A percentile compares a stretch with the other conserved stretches of the same genome.
Conservation (phyloP, 1,140 invertebrate genomes). For the Linepithema humile region DNA sequence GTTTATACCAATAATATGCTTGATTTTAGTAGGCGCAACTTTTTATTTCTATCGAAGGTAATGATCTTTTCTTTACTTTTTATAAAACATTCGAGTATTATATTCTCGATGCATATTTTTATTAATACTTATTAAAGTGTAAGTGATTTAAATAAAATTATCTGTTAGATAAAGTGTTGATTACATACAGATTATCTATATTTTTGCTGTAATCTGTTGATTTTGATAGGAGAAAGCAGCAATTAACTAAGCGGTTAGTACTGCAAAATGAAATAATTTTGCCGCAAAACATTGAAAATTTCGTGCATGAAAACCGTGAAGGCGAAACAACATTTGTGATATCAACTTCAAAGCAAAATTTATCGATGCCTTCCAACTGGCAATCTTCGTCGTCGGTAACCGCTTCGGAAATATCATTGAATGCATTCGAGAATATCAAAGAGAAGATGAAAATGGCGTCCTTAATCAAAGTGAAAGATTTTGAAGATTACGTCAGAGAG, state of each 20-base stretch:
- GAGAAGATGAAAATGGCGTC: constrained; percentile 10
- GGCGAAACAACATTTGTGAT: neutral
- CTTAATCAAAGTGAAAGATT: constrained; percentile 67
- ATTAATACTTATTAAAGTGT: neutral
- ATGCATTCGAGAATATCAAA: neutral
- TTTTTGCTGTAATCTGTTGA: neutral
- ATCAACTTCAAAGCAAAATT: neutral
- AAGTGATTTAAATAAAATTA: neutral
- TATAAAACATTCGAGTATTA: too few species aligned
- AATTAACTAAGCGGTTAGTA: neutral
- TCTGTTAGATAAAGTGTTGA: neutral
- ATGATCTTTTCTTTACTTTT: neutral
- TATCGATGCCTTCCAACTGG: neutral
- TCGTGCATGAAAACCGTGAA: neutral
- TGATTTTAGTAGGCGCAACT: neutral
- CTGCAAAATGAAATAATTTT: constrained; percentile 45
- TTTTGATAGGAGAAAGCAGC: constrained; percentile 23
- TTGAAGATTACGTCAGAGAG: constrained; percentile 71
- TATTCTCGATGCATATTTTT: neutral
- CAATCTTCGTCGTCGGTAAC: neutral
- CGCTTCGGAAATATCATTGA: neutral
- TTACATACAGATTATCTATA: neutral
- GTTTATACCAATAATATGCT: constrained; percentile 51
- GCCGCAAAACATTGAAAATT: constrained; percentile 1
- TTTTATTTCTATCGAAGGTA: constrained; percentile 61